Conservation (phyloP, 1,140 invertebrate species). For the Metopolophium dirhodum region DNA sequence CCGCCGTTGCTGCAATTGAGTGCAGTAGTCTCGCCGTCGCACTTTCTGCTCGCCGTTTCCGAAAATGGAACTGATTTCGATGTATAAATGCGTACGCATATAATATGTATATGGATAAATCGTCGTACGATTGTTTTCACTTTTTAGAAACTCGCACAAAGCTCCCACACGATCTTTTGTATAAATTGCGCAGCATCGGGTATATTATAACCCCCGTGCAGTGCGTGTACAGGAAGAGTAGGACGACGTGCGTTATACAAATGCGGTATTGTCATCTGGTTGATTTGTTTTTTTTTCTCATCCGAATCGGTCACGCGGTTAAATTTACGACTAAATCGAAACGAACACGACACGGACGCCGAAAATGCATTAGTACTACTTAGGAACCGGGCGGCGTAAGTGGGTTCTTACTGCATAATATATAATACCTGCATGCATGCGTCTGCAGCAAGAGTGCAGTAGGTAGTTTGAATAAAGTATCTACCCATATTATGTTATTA, state of each 20-base stretch:
- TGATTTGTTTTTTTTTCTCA: background rate
- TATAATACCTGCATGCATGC: background rate
- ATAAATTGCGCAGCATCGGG: background rate
- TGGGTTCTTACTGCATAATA: background rate
- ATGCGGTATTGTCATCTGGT: background rate
- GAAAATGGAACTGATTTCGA: slow-evolving; percentile 24
- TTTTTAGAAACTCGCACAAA: slow-evolving; percentile 21
- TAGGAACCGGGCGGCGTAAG: background rate
- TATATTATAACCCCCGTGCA: background rate
- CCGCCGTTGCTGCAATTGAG: background rate
- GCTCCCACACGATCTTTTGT: background rate
- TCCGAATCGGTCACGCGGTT: background rate
- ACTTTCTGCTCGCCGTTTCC: background rate
- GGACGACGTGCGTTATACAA: background rate
- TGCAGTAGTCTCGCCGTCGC: background rate
- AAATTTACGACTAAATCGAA: slow-evolving; percentile 4
- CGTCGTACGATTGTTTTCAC: background rate
- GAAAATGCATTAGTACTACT: background rate
- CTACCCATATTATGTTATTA: background rate
- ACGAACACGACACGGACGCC: background rate
- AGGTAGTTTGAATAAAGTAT: background rate
- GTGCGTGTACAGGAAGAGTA: background rate
- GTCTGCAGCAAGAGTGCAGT: background rate
- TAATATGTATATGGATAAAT: background rate
- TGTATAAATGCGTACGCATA: background rate